Evolutionary conservation across 2,888 invertebrate species (phyloP), one percentile per base, ranked within the genome.

Genomic region (Dicyrtoma fusca): DNA sequence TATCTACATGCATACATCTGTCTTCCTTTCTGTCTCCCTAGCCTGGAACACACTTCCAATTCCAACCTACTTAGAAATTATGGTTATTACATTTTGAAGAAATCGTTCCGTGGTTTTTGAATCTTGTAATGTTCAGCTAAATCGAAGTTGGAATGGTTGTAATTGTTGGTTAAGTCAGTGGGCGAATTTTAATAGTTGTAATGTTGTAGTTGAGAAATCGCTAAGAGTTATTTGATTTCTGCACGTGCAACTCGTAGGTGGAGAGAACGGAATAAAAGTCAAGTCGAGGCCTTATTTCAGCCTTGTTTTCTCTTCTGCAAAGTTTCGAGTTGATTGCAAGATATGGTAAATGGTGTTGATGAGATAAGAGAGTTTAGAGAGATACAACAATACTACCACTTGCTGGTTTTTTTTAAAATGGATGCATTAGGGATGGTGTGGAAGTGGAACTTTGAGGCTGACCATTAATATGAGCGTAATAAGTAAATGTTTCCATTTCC

Each of bases 201-300:
- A 53, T 21, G 19, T 17, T 53, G 19, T 17, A 17, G 19, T 34
- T 3, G 34, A 8, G 34, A 34, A 34, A 34, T 34, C 8, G 8
- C 34, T 51, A 8, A 11, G n/a, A 17, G 51, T 51, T 14, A 49
- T 49, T 49, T 11, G 49, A n/a, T 13, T n/a, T 25, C 61, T 64
- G 8, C 64, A 64, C 64, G 64, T 64, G 64, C 19, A 14, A 47
- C 25, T 64, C 64, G 64, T 64, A 47, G 64, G 64, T 64, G 64
- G 45, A 62, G 42, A 11, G 17, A 62, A 42, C 10, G 62, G 62
- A 49, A 64, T 49, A 5, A 64, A 64, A 64, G 19, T 49, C 49
- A 49, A 49, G 49, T n/a, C 49, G n/a, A 49, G 11, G 64, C 47
- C 64, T 34, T 42, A 61, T 61, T 42, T 61, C 61, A 61, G 44